Conservation (phyloP, 2,113 vertebrate genomes). For the Desmodus rotundus region DNA sequence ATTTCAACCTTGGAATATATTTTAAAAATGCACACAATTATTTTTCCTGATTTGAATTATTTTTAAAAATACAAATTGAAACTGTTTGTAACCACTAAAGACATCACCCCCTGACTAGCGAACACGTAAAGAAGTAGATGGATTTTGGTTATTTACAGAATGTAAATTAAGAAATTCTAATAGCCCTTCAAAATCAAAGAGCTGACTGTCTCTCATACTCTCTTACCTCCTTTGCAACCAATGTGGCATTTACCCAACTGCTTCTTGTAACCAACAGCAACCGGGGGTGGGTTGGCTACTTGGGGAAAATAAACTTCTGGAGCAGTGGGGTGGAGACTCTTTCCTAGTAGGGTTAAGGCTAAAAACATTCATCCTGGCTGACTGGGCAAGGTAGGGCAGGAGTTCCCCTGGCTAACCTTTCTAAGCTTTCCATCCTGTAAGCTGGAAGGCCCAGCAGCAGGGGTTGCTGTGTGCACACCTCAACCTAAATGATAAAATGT, state of each 20-base stretch:
- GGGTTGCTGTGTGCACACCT: background rate
- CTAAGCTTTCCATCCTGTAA: background rate
- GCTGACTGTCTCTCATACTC: constrained; percentile 45
- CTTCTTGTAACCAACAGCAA: constrained; percentile 66
- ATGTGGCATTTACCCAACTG: constrained; percentile 35
- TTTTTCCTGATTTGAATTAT: constrained; percentile 21
- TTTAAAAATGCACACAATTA: constrained; percentile 4
- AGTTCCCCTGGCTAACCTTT: background rate
- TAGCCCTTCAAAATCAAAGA: constrained; percentile 54
- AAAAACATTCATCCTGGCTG: background rate
- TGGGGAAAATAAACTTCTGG: constrained; percentile 50
- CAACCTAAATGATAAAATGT: background rate
- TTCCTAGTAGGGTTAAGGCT: background rate
- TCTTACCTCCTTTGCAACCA: constrained; percentile 46
- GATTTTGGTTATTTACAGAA: constrained; percentile 50
- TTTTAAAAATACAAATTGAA: constrained; percentile 14
- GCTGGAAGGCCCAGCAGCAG: background rate
- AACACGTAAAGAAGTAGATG: constrained; percentile 8
- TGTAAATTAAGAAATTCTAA: constrained; percentile 57
- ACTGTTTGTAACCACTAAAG: constrained; percentile 25
- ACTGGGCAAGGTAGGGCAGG: background rate
- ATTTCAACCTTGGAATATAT: background rate
- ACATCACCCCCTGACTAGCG: background rate
- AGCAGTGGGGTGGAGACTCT: background rate
- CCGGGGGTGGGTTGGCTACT: constrained; percentile 6